These are phyloP conservation scores for Naja naja DNA, from an alignment of 2,113 vertebrate genomes.

Conservation along the genomic window DNA sequence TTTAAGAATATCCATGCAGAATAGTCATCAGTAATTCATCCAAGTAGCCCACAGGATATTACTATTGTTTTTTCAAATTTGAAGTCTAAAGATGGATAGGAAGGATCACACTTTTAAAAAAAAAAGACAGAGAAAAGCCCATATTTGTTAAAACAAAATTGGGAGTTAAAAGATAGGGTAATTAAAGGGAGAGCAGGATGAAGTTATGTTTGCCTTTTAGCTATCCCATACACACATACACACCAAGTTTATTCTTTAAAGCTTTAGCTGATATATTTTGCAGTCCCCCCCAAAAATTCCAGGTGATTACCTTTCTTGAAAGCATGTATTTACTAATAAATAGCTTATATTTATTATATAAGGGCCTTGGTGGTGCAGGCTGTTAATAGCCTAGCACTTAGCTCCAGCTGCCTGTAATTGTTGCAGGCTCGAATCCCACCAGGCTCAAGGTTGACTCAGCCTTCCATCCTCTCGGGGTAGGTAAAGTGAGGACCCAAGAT, in stretches of 20 bases:
- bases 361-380: too few species aligned
- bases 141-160: slow-evolving; percentile 49
- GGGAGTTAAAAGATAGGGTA: slow-evolving; percentile 52
- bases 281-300: slow-evolving; percentile 35
- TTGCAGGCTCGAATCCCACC: too few species aligned
- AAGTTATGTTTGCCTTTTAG: slow-evolving; percentile 57
- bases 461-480: too few species aligned
- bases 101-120: slow-evolving; percentile 53
- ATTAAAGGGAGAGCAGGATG: slow-evolving; percentile 30
- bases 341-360: too few species aligned
- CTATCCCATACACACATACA: background rate
- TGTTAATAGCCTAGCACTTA: too few species aligned
- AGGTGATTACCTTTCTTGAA: slow-evolving; percentile 50
- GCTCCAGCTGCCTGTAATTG: too few species aligned
- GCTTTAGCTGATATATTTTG: slow-evolving; percentile 44
- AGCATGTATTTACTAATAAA: slow-evolving; percentile 52
- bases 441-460: too few species aligned
- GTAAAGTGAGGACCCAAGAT: too few species aligned
- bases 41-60: slow-evolving; percentile 59
- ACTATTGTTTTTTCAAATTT: slow-evolving; percentile 55
- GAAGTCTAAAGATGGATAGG: slow-evolving; percentile 35
- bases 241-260: slow-evolving; percentile 55
- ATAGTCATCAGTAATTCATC: slow-evolving; percentile 60
- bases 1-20: slow-evolving; percentile 59
- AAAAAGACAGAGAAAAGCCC: slow-evolving; percentile 56